Conservation (phyloP, 2,888 invertebrate genomes). For the Eueremaeus valkanovi region DNA sequence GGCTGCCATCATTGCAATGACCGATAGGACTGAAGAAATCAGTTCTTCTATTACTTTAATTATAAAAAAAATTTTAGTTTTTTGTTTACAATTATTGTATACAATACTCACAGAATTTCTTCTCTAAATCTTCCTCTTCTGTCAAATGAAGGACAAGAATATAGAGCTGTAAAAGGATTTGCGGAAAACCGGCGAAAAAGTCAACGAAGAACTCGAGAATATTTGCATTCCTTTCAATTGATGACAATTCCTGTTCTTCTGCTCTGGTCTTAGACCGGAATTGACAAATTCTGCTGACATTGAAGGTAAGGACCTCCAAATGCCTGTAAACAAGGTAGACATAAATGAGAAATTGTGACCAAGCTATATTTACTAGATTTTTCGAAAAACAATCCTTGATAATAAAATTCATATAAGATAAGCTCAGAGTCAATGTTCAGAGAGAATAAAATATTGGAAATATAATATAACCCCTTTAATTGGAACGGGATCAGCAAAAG, state of each 20-base stretch:
- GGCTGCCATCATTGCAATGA: conserved; percentile 47
- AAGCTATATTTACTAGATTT: no score
- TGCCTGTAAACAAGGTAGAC: no score
- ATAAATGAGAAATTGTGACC: no score
- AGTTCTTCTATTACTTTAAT: conserved; percentile 42
- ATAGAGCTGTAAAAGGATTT: conserved; percentile 46
- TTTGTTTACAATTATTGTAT: not conserved
- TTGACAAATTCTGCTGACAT: conserved; percentile 38
- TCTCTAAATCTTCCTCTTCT: not conserved
- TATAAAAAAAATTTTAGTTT: not conserved
- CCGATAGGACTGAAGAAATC: conserved; percentile 43
- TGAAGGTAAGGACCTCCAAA: no score
- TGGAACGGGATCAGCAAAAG: not conserved
- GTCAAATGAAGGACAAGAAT: conserved; percentile 37
- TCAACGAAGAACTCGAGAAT: conserved; percentile 48
- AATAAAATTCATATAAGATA: no score
- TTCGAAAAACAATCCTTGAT: no score
- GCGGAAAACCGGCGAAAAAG: conserved; percentile 48
- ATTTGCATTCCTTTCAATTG: conserved; percentile 44
- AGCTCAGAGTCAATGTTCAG: not conserved
- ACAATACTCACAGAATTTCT: not conserved
- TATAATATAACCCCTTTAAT: not conserved
- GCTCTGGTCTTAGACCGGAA: conserved; percentile 40
- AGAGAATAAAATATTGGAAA: not conserved
- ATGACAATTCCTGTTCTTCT: conserved; percentile 44